Percentiles rank a stretch among this genome's conserved stretches.
These are phyloP conservation scores for Sporophila hypoxantha DNA, from an alignment of 2,113 vertebrate genomes.

Conservation along the genomic window DNA sequence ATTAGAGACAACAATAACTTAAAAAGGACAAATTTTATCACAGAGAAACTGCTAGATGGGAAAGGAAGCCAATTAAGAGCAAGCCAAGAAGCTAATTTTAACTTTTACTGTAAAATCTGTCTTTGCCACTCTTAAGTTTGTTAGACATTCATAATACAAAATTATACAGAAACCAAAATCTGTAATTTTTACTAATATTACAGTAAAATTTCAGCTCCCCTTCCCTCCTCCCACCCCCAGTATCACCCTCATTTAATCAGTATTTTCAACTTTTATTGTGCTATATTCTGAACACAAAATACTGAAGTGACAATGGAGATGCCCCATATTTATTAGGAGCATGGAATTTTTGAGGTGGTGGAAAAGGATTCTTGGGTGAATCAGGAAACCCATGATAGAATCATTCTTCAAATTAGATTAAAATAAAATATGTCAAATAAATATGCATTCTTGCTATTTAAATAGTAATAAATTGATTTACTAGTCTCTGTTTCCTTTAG, in stretches of 20 bases:
- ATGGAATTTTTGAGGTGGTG: background rate
- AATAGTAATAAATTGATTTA: background rate
- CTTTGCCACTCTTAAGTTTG: background rate
- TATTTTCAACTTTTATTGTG: background rate
- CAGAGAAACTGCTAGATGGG: background rate
- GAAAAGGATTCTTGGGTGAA: background rate
- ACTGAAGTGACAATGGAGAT: background rate
- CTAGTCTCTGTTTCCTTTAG: background rate
- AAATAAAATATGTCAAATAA: background rate
- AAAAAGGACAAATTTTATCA: background rate
- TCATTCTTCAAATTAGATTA: background rate
- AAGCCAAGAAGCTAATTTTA: background rate
- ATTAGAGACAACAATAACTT: background rate
- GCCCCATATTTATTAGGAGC: background rate
- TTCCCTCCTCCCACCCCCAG: fast-evolving
- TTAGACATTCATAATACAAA: background rate
- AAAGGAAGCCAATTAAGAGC: background rate
- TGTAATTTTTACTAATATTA: background rate
- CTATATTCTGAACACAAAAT: background rate
- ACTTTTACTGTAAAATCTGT: background rate
- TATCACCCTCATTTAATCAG: background rate
- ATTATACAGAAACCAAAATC: background rate
- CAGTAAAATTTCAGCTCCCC: background rate
- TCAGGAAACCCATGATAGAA: background rate
- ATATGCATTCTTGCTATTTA: background rate